Evolutionary conservation across 2,113 vertebrate species (phyloP).

Genomic region (Verasper variegatus): DNA sequence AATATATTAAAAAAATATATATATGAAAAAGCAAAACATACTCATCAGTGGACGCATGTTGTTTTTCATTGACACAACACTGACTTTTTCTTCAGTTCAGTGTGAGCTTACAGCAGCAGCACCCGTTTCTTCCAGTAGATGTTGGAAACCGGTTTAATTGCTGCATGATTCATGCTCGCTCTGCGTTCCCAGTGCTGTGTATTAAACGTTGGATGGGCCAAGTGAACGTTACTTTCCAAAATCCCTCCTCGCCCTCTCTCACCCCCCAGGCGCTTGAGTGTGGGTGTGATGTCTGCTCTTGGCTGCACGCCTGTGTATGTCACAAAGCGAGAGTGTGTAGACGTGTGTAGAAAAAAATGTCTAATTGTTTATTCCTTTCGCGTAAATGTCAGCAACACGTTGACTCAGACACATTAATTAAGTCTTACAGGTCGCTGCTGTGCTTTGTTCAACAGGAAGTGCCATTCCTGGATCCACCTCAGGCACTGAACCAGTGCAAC

Average conservation of each 20-base stretch:
- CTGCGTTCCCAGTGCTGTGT: slow-evolving; percentile 53
- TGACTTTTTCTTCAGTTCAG: not conserved
- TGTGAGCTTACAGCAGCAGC: not conserved
- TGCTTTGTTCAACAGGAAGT: slow-evolving; percentile 32
- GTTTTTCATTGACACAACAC: slow-evolving; percentile 1
- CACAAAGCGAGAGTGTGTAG: slow-evolving; percentile 1
- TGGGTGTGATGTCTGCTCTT: slow-evolving; percentile 52
- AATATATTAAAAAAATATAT: too few species aligned
- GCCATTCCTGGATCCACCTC: slow-evolving; percentile 25
- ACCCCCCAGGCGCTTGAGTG: slow-evolving; percentile 19
- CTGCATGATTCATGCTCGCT: slow-evolving; percentile 69
- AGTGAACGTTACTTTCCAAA: slow-evolving; percentile 66
- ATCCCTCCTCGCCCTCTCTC: slow-evolving; percentile 25
- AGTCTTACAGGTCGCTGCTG: not conserved
- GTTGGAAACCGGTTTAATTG: slow-evolving; percentile 57
- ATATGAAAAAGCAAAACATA: not conserved
- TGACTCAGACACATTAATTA: slow-evolving; percentile 10
- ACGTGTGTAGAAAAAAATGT: not conserved
- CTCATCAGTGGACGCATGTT: not conserved
- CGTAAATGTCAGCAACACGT: slow-evolving; percentile 14
- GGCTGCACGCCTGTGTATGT: slow-evolving; percentile 33
- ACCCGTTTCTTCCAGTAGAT: slow-evolving; percentile 20
- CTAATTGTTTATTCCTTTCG: slow-evolving; percentile 28
- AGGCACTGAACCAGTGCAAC: not conserved
- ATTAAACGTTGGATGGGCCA: slow-evolving; percentile 65